phyloP scores from a whole-genome alignment of 2,113 vertebrate genomes.

The Tragelaphus scriptus region DNA sequence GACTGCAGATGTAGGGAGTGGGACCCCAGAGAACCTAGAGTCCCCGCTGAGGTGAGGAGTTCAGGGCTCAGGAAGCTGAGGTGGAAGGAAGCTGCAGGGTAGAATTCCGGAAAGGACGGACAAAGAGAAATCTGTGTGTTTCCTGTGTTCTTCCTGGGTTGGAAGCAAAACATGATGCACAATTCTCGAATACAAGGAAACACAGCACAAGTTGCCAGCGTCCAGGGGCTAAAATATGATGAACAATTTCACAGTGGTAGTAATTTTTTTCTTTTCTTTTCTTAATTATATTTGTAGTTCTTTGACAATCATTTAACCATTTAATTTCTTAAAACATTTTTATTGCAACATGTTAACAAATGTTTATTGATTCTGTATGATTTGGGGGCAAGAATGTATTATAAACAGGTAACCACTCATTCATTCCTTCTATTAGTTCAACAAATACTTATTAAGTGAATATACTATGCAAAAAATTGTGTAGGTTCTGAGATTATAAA shows the following conservation, averaged over 20 bases:
- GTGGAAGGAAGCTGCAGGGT: neutral
- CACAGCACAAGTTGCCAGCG: neutral
- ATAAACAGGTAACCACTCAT: neutral
- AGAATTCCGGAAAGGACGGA: neutral
- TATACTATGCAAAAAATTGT: neutral
- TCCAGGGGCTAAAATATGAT: neutral
- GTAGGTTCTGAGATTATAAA: neutral
- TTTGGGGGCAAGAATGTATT: neutral
- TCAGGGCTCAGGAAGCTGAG: neutral
- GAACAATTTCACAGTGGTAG: neutral
- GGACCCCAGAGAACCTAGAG: neutral
- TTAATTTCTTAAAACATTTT: neutral
- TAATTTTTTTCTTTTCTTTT: neutral
- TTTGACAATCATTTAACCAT: neutral
- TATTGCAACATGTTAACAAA: neutral
- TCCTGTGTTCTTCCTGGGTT: neutral
- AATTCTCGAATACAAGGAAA: neutral
- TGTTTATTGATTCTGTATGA: neutral
- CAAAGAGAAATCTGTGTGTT: neutral
- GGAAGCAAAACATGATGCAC: neutral
- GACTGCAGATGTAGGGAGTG: neutral
- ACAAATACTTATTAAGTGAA: neutral
- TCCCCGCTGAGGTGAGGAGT: neutral
- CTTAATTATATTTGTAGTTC: neutral
- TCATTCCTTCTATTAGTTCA: neutral